Base-by-base conservation (phyloP, 2,888 invertebrate species). In the Mesochorus sp. region DNA sequence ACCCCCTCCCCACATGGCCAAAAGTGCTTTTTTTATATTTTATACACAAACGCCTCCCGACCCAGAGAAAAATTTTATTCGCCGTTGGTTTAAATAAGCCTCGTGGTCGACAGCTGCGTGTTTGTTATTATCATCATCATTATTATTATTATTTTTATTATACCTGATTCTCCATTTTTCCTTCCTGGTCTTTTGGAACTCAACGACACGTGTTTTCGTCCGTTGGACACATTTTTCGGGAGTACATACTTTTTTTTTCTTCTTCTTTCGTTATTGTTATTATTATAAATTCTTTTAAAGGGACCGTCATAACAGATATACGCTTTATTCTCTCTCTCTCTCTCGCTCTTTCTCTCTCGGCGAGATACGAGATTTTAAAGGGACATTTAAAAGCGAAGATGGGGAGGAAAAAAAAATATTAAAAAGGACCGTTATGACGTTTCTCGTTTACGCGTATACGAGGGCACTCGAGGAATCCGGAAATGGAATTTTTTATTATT, bases 31-130 rank as follows among this genome's bases (percentile, higher is more conserved):
- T 39, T 59, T 61, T 66, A 47, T 62, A 59, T 61, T 49, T 61
- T 51, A 57, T 76, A 21, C 42, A 55, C 34, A 26, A 17, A 61
- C 49, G 28, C 34, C n/a, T 24, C 47, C 53, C 57, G 82, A 75
- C 80, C 83, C 76, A 83, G 84, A n/a, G n/a, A 83, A 85, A 82
- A 86, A 85, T 80, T 57, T 59, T 37, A 72, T 55, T 53, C 53
- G 57, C 55, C 59, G 71, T 62, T 68, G 28, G 62, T 31, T n/a
- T 17, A 47, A 67, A 73, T 34, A 53, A 67, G 37, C 51, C 44
- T 55, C 79, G 79, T 73, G 79, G 79, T 78, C 79, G 34, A 71
- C 84, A 84, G 83, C 75, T 83, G 82, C 84, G 81, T 77, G 10
- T 55, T 81, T 83, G 79, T 81, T 73, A 76, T 72, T 68, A 4